Evolutionary conservation across 2,888 invertebrate genomes (phyloP).

Genomic region (Sinopyrophorus schimmeli): DNA sequence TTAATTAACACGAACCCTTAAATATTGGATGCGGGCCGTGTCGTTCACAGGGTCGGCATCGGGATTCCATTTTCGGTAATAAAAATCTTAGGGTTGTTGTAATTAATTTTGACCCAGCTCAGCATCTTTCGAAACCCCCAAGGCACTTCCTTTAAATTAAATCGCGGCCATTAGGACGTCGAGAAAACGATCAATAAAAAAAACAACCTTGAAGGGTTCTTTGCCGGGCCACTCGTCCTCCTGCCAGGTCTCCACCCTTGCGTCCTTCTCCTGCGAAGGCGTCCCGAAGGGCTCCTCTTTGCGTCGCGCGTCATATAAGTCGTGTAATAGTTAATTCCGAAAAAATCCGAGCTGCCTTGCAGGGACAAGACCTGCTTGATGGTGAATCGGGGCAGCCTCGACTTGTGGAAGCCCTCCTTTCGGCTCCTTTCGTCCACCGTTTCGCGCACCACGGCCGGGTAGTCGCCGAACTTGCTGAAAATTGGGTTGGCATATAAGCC

Average conservation of each 20-base stretch:
- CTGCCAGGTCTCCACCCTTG: slow-evolving; percentile 61
- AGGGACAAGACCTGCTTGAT: slow-evolving; percentile 62
- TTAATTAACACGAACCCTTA: neutral
- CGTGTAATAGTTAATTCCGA: slow-evolving; percentile 77
- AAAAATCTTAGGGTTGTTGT: slow-evolving; percentile 61
- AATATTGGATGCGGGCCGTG: slow-evolving; percentile 1
- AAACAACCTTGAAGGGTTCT: too few species aligned
- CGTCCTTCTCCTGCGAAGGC: slow-evolving; percentile 60
- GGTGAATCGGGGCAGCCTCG: slow-evolving; percentile 66
- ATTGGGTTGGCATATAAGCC: slow-evolving; percentile 73
- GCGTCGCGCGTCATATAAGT: slow-evolving; percentile 31
- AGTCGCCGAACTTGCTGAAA: slow-evolving; percentile 64
- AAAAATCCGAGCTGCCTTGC: slow-evolving; percentile 67
- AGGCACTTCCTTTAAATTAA: slow-evolving; percentile 54
- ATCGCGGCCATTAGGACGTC: too few species aligned
- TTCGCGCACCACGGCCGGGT: slow-evolving; percentile 65
- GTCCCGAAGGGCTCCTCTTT: too few species aligned
- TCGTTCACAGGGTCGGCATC: slow-evolving; percentile 3
- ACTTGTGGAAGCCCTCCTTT: slow-evolving; percentile 60
- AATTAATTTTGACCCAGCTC: slow-evolving; percentile 64
- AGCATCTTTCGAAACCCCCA: slow-evolving; percentile 67
- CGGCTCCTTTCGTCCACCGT: slow-evolving; percentile 61
- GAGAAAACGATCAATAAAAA: too few species aligned
- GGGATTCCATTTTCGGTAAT: slow-evolving; percentile 64
- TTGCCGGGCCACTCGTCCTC: slow-evolving; percentile 67